Conservation (phyloP, 2,888 invertebrate genomes). For the Erynnis tages region DNA sequence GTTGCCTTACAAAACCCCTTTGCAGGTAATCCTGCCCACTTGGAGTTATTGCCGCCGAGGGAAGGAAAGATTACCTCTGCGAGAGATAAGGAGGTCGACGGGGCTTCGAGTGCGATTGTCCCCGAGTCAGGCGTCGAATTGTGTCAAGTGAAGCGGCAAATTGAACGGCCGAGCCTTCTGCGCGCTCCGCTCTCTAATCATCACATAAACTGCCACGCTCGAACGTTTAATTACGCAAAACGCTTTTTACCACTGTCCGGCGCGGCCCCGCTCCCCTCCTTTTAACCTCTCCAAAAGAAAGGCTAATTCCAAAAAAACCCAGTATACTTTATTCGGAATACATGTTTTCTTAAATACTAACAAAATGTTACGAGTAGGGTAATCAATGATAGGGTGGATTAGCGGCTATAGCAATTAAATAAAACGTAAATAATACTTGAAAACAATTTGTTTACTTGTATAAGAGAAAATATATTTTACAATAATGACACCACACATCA, state of each 20-base stretch:
- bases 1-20: slow-evolving; percentile 76
- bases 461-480: too few species aligned
- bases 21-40: slow-evolving; percentile 81
- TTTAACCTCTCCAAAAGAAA: slow-evolving; percentile 5
- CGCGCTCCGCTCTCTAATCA: slow-evolving; percentile 76
- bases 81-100: slow-evolving; percentile 81
- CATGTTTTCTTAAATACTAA: too few species aligned
- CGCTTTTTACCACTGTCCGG: slow-evolving; percentile 51
- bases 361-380: too few species aligned
- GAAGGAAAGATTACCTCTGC: slow-evolving; percentile 81
- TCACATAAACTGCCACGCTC: slow-evolving; percentile 75
- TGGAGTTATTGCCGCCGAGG: slow-evolving; percentile 80
- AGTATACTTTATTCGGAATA: slow-evolving; percentile 1
- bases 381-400: too few species aligned
- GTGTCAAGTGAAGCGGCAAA: slow-evolving; percentile 82
- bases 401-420: too few species aligned
- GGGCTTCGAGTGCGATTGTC: slow-evolving; percentile 81
- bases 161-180: slow-evolving; percentile 80
- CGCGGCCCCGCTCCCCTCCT: slow-evolving; percentile 9
- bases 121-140: slow-evolving; percentile 81
- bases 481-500: too few species aligned
- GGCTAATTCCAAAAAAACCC: slow-evolving; percentile 10
- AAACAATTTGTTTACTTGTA: too few species aligned
- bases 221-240: slow-evolving; percentile 74
- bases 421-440: too few species aligned